Percentiles rank a stretch among this genome's conserved stretches.
phyloP scores from a whole-genome alignment of 1,140 invertebrate species.

The Drusus annulatus region DNA sequence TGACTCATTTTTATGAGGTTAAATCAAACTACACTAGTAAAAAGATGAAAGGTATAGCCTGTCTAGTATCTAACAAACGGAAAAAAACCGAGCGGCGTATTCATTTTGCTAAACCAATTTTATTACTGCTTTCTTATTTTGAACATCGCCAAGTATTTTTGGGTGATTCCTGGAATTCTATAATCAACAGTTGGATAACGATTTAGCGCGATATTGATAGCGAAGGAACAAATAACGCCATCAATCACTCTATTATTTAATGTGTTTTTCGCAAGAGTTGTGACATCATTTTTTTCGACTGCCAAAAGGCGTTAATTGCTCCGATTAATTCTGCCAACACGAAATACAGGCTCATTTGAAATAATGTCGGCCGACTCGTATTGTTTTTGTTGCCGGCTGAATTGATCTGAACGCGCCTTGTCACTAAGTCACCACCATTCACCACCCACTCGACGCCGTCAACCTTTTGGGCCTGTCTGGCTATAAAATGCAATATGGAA shows the following conservation, averaged over 20 bases:
- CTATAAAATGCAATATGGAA: too few species aligned
- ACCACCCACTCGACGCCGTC: too few species aligned
- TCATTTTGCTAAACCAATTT: neutral
- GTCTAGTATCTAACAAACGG: too few species aligned
- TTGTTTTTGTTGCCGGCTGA: neutral
- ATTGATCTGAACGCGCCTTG: neutral
- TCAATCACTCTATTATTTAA: conserved; percentile 8
- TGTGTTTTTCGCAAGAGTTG: conserved; percentile 2
- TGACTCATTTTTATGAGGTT: conserved; percentile 1
- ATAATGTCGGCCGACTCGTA: neutral
- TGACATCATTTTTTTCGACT: conserved; percentile 6
- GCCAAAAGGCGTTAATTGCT: neutral
- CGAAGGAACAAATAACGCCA: neutral
- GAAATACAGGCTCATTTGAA: neutral
- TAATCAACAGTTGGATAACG: neutral
- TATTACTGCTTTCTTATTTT: too few species aligned
- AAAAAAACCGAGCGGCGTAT: too few species aligned
- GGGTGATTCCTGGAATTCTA: conserved; percentile 4
- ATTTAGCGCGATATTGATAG: neutral
- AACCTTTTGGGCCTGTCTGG: too few species aligned
- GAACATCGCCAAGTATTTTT: neutral
- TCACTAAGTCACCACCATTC: neutral
- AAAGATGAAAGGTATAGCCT: neutral
- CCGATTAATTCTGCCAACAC: neutral
- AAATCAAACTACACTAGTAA: neutral